phyloP scores from a whole-genome alignment of 2,888 invertebrate species.

The Pterostichus madidus region DNA sequence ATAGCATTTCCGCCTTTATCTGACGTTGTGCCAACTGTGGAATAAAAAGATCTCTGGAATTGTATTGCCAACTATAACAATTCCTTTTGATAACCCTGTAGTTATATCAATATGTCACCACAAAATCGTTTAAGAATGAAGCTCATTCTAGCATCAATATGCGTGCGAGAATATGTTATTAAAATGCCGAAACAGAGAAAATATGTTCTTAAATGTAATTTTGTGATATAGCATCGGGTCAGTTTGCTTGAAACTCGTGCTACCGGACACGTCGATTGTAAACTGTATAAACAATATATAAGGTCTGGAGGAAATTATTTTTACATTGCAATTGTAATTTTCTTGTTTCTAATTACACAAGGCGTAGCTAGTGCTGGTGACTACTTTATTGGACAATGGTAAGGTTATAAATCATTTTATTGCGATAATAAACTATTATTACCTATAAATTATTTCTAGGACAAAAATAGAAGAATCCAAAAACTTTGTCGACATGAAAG shows the following conservation, averaged over 20 bases:
- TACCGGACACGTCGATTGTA: constrained; percentile 78
- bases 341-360: constrained; percentile 80
- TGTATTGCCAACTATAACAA: too few relatives aligned
- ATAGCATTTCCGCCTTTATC: too few relatives aligned
- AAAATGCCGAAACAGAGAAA: too few relatives aligned
- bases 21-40: too few relatives aligned
- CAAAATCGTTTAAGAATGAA: too few relatives aligned
- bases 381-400: constrained; percentile 74
- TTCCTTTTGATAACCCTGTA: too few relatives aligned
- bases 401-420: constrained; percentile 39
- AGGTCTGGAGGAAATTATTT: constrained; percentile 79
- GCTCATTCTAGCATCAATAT: too few relatives aligned
- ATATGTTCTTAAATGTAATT: too few relatives aligned
- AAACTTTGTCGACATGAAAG: constrained; percentile 66
- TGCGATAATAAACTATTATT: background rate
- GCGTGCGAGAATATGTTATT: too few relatives aligned
- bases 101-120: too few relatives aligned
- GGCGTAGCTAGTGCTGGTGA: constrained; percentile 74
- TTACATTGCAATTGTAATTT: constrained; percentile 78
- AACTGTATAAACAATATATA: constrained; percentile 80
- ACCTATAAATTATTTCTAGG: constrained; percentile 68
- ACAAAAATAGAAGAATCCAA: constrained; percentile 71
- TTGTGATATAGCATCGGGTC: too few relatives aligned
- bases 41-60: too few relatives aligned
- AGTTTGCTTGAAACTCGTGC: constrained; percentile 78